phyloP scores from a whole-genome alignment of 1,140 invertebrate genomes.

The Onthophagus taurus region DNA sequence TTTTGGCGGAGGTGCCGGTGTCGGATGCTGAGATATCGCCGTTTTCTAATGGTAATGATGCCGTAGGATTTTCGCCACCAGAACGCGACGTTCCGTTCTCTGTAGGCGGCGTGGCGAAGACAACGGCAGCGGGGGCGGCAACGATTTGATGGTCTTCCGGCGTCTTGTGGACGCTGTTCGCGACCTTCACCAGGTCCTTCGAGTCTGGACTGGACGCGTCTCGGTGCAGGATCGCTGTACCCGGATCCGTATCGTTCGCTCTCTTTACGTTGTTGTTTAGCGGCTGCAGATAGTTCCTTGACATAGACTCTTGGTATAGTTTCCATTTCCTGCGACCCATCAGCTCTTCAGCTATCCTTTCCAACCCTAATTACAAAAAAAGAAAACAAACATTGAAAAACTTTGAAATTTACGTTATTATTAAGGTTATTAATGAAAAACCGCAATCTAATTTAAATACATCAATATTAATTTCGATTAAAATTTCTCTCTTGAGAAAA shows the following conservation, averaged over 20 bases:
- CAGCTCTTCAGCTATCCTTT: slow-evolving; percentile 91
- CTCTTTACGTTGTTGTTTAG: slow-evolving; percentile 37
- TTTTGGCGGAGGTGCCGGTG: slow-evolving; percentile 39
- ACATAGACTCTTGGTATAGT: slow-evolving; percentile 76
- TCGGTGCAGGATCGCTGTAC: slow-evolving; percentile 3
- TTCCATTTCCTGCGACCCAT: slow-evolving; percentile 91
- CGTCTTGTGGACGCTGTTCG: no score
- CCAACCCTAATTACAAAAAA: no score
- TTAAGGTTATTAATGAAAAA: no score
- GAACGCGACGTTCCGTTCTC: slow-evolving; percentile 9
- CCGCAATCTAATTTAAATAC: no score
- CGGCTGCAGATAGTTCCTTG: slow-evolving; percentile 46
- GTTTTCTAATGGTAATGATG: slow-evolving; percentile 39
- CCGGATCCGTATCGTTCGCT: slow-evolving; percentile 13
- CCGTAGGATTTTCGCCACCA: slow-evolving; percentile 31
- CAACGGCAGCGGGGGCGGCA: no score
- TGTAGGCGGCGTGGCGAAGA: no score
- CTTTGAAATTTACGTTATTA: no score
- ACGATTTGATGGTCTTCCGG: slow-evolving; percentile 26
- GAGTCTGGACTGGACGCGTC: neutral
- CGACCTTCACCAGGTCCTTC: slow-evolving; percentile 19
- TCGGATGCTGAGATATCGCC: slow-evolving; percentile 33
- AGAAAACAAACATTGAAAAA: no score
- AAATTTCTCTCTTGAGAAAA: no score
- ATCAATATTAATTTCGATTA: no score